Base-by-base conservation (phyloP, 2,113 vertebrate genomes). In the Glaucidium brasilianum region DNA sequence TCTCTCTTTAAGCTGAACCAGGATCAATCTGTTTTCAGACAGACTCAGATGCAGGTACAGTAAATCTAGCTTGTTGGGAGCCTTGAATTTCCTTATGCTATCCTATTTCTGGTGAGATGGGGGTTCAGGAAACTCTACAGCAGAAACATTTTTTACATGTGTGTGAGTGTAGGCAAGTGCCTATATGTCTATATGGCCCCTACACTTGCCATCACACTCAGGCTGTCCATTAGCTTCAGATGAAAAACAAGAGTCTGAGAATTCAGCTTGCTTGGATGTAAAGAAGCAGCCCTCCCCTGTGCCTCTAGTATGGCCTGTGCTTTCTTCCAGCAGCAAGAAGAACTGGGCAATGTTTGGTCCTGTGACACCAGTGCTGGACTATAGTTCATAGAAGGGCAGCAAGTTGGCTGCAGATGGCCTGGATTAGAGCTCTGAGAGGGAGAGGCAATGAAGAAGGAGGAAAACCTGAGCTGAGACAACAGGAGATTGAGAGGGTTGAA, bases 111-210 rank as follows among this genome's bases (percentile, higher is more conserved):
- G 34, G 11, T 39, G 52, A 53, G 37, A 50, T 29, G 8, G 19
- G 13, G 8, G 26, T 35, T 84, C 25, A 23, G 55, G 15, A 77
- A 14, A 32, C 13, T 32, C 26, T 74, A 11, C 29, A 59, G 17
- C 16, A 82, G 71, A 63, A 63, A 41, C 2, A 45, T 53, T 60
- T 85, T 19, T 35, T 43, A 39, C 3, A 7, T 2, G 1, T 27
- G 29, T 41, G 21, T 47, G 6, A 53, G 5, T 10, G 18, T 45
- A 20, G 12, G 6, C 20, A 56, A 9, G 29, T 56, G 11, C 12
- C 35, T 30, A 2, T 9, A 15, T 1, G 10, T 3, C 3, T n/a
- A 10, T 32, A 5, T 32, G 56, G 3, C 14, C 20, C 3, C 22
- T 52, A 11, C 9, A 5, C 21, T 67, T 66, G 14, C 53, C 30